A percentile compares a stretch with the other conserved stretches of the same genome.
phyloP scores from a whole-genome alignment of 2,888 invertebrate species.

The Nyleta sp. region DNA sequence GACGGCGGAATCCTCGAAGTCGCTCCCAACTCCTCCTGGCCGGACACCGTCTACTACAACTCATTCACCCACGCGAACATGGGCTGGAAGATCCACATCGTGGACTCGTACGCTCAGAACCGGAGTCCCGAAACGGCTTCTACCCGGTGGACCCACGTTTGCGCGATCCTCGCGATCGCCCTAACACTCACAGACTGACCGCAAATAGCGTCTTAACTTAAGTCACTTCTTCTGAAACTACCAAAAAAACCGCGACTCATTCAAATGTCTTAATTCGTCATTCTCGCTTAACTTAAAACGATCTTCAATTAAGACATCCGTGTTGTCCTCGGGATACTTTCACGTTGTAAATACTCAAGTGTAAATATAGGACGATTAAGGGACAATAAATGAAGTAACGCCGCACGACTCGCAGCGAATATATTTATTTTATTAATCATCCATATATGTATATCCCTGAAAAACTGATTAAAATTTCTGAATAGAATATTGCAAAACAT shows the following conservation, averaged over 20 bases:
- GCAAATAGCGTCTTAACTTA: background rate
- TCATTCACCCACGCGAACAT: conserved; percentile 97
- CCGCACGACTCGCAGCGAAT: conserved; percentile 71
- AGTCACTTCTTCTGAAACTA: background rate
- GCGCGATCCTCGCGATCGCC: background rate
- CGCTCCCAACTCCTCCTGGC: conserved; percentile 95
- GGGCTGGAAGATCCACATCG: conserved; percentile 97
- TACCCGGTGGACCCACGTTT: background rate
- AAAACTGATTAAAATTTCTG: too few relatives aligned
- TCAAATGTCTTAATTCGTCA: background rate
- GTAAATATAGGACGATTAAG: conserved; percentile 28
- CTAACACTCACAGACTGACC: conserved; percentile 21
- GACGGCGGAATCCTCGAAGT: conserved; percentile 89
- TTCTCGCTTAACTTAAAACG: too few relatives aligned
- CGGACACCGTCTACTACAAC: conserved; percentile 96
- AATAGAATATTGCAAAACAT: too few relatives aligned
- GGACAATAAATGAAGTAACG: conserved; percentile 23
- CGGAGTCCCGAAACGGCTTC: background rate
- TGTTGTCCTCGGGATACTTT: too few relatives aligned
- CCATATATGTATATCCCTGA: conserved; percentile 73
- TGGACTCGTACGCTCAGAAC: conserved; percentile 87
- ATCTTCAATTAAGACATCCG: conserved; percentile 1
- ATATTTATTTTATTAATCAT: conserved; percentile 77
- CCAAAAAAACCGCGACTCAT: conserved; percentile 6
- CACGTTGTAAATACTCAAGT: conserved; percentile 39